These are phyloP conservation scores for Peromyscus nudipes DNA, from an alignment of 2,797 vertebrate genomes.

Conservation along the genomic window DNA sequence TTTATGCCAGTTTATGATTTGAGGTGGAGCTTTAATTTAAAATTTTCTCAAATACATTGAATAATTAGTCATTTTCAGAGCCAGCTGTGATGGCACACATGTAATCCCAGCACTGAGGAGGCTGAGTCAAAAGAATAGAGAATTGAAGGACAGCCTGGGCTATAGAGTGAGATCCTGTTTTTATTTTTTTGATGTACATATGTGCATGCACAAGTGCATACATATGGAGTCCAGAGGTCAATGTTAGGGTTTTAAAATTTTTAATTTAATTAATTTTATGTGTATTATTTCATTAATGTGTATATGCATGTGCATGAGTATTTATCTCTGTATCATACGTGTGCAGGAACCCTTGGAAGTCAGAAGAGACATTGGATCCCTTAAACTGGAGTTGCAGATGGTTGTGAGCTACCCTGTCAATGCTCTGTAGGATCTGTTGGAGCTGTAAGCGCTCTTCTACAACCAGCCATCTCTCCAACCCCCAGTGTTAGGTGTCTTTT, in stretches of 20 bases:
- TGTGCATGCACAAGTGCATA: background rate
- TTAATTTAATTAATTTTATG: background rate
- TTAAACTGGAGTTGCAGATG: background rate
- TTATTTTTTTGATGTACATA: background rate
- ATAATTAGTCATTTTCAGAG: background rate
- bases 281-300: background rate
- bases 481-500: background rate
- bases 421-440: background rate
- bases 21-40: background rate
- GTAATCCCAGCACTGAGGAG: background rate
- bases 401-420: background rate
- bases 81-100: background rate
- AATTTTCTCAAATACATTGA: background rate
- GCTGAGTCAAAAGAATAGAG: background rate
- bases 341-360: background rate
- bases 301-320: background rate
- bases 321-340: background rate
- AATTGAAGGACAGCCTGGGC: background rate
- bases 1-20: conserved; percentile 22
- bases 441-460: background rate
- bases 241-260: background rate
- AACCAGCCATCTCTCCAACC: background rate
- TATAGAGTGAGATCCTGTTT: background rate
- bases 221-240: background rate
- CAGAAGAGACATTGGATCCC: background rate